Percentiles rank a stretch among this genome's conserved stretches.
Evolutionary conservation across 2,888 invertebrate species (phyloP).

Genomic region (Drosophila affinis): DNA sequence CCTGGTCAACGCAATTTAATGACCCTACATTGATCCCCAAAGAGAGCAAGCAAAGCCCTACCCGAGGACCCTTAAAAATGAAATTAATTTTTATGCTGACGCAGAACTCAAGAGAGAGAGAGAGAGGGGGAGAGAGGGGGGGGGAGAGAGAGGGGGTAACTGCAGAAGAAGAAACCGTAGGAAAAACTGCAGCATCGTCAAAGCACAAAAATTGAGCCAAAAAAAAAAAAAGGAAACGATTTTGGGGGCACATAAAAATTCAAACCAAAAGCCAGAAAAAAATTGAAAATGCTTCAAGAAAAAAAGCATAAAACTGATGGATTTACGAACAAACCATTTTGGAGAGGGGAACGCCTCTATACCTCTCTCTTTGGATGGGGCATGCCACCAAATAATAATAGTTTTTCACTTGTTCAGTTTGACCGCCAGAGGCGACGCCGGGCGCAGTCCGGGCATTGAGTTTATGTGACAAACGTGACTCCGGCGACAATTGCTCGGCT

Average conservation of each 20-base stretch:
- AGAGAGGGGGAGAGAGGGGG: neutral
- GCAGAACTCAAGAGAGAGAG: neutral
- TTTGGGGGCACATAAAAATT: constrained; percentile 62
- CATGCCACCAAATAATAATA: constrained; percentile 76
- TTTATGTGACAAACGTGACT: constrained; percentile 81
- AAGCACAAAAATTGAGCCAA: constrained; percentile 28
- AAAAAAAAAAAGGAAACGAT: constrained; percentile 23
- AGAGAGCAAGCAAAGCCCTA: neutral
- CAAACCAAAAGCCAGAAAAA: constrained; percentile 21
- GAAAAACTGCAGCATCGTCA: constrained; percentile 67
- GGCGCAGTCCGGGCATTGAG: constrained; percentile 60
- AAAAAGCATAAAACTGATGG: constrained; percentile 70
- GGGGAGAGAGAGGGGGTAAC: neutral
- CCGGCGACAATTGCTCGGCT: constrained; percentile 77
- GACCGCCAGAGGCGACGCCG: constrained; percentile 58
- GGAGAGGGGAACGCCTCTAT: neutral
- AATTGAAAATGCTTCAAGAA: constrained; percentile 19
- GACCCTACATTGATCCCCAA: constrained; percentile 25
- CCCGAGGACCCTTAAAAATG: constrained; percentile 24
- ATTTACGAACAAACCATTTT: constrained; percentile 70
- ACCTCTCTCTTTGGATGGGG: constrained; percentile 11
- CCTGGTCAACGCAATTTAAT: constrained; percentile 9
- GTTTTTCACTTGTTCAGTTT: constrained; percentile 77
- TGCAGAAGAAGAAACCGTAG: constrained; percentile 24
- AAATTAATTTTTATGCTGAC: constrained; percentile 68